Evolutionary conservation across 1,140 invertebrate species (phyloP).

Genomic region (Radopholus similis): DNA sequence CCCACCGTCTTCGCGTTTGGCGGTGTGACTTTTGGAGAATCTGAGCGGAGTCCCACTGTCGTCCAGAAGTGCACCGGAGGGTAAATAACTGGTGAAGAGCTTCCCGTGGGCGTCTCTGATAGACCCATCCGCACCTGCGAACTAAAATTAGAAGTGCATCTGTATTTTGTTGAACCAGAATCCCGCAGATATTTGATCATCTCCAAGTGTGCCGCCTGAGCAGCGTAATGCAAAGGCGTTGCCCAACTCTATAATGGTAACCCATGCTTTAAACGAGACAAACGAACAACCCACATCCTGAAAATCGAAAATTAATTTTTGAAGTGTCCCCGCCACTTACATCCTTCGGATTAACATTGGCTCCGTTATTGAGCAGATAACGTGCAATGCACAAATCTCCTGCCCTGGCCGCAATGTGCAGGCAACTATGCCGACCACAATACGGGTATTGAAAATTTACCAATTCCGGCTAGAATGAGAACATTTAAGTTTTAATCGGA

Average conservation of each 20-base stretch:
- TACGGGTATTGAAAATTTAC: constrained; percentile 15
- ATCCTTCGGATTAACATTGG: constrained; percentile 14
- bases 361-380: constrained; percentile 2
- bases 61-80: neutral
- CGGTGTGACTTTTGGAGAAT: neutral
- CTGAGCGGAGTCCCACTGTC: neutral
- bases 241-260: neutral
- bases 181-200: constrained; percentile 1
- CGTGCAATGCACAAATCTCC: constrained; percentile 7
- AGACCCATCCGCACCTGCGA: constrained; percentile 1
- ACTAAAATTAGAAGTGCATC: neutral
- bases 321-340: neutral
- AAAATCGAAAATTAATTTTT: neutral
- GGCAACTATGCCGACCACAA: constrained; percentile 8
- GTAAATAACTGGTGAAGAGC: neutral
- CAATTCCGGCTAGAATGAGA: constrained; percentile 19
- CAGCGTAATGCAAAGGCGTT: constrained; percentile 9
- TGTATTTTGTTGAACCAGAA: neutral
- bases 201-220: constrained; percentile 4
- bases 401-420: constrained; percentile 12
- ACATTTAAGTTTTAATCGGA: neutral
- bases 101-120: neutral
- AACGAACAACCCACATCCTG: neutral
- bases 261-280: neutral
- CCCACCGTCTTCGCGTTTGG: neutral